Evolutionary conservation across 92 coral and sea anemone genomes (phyloP), one percentile per base, ranked within the genome.

Genomic region (Heteractis magnifica): DNA sequence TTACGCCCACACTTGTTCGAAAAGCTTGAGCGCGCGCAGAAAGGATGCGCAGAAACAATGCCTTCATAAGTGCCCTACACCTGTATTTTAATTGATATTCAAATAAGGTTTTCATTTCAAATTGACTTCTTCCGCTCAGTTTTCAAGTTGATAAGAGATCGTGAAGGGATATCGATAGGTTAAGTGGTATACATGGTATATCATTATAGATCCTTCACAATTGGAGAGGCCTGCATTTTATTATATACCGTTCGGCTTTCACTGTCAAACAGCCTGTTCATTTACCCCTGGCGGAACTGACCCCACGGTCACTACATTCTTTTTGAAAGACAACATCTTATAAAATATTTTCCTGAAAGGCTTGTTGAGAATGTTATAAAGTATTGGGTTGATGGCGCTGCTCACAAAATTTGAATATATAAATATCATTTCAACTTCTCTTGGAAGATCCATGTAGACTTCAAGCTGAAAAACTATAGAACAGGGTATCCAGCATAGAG

Each of bases 341-440:
- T 14, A 58, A 71, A 79, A 79, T 51, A 26, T 52, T 71, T 8
- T 56, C 7, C 86, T 21, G 56, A 83, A 83, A 11, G 86, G 80
- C 71, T 50, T 75, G 50, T 75, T 75, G 70, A 34, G 75, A 13
- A 44, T 16, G 81, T 83, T 83, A 76, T 41, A 83, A 13, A 83
- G 19, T 12, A 83, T 76, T 26, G 86, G 86, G 81, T 76, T 83
- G 11, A 83, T 64, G 6, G 62, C 86, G 59, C 86, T 83, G 49
- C 76, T 60, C 51, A 65, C 51, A 50, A 52, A 83, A 49, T 52
- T 64, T 9, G 60, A 58, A 21, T 14, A 75, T 4, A 60, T 75
- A 21, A 75, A 75, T 10, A 75, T 56, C 73, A 75, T 56, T 49
- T 76, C 86, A 1, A 76, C 56, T 19, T 26, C 21, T 56, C 86